Percentiles rank a stretch among this genome's conserved stretches.
Conservation (phyloP, 2,797 vertebrate species). For the Rhynchonycteris naso region DNA sequence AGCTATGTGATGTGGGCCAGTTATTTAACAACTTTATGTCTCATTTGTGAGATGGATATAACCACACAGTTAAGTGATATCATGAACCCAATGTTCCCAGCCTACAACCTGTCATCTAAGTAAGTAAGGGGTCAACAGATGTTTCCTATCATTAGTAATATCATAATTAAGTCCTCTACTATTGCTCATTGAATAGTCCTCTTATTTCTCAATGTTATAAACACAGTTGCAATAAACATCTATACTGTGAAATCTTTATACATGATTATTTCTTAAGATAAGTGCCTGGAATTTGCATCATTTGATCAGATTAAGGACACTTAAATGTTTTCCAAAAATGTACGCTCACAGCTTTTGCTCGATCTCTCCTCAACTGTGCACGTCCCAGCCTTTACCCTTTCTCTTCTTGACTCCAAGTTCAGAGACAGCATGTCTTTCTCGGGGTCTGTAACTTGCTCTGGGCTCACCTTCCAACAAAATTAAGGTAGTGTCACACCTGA, state of each 20-base stretch:
- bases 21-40: not conserved
- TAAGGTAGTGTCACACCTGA: not conserved
- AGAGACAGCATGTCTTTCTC: not conserved
- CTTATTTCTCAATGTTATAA: not conserved
- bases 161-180: not conserved
- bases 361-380: not conserved
- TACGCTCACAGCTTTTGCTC: not conserved
- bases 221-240: not conserved
- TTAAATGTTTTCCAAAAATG: not conserved
- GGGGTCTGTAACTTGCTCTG: not conserved
- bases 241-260: not conserved
- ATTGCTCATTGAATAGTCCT: not conserved
- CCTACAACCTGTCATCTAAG: not conserved
- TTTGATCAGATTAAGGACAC: not conserved
- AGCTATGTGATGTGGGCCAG: not conserved
- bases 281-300: not conserved
- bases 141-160: not conserved
- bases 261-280: not conserved
- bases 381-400: not conserved
- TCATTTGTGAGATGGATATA: not conserved
- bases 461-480: not conserved
- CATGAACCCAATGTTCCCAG: not conserved
- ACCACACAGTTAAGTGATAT: not conserved
- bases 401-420: not conserved
- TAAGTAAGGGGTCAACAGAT: not conserved